Percentiles rank a stretch among this genome's conserved stretches.
phyloP scores from a whole-genome alignment of 2,797 vertebrate species.

The Peromyscus attwateri region DNA sequence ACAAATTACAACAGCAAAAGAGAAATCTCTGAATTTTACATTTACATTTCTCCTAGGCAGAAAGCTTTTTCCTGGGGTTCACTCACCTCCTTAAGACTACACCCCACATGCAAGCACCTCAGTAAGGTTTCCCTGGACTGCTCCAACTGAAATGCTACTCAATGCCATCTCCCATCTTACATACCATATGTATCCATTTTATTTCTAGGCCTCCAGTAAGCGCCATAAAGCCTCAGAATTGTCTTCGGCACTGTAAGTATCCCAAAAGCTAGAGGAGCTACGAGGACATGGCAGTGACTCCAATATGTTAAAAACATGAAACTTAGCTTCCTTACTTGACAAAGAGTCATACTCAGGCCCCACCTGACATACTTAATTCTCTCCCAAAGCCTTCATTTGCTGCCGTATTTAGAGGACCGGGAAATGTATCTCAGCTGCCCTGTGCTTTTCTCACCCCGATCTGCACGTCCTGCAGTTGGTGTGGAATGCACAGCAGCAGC shows the following conservation, averaged over 20 bases:
- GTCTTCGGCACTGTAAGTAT: conserved; percentile 8
- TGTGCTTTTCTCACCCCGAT: background rate
- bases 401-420: background rate
- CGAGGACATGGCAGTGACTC: background rate
- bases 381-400: background rate
- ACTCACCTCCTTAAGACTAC: conserved; percentile 21
- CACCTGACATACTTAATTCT: background rate
- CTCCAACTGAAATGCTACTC: conserved; percentile 2
- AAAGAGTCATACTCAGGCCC: background rate
- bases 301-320: conserved; percentile 3
- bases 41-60: conserved; percentile 1
- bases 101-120: conserved; percentile 6
- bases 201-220: background rate
- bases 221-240: conserved; percentile 18
- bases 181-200: background rate
- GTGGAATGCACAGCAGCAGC: background rate
- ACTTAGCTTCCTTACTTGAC: background rate
- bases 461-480: background rate
- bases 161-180: background rate
- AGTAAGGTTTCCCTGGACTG: background rate
- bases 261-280: background rate
- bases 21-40: background rate
- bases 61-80: conserved; percentile 17
- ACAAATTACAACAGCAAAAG: background rate
- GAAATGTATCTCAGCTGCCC: background rate